Evolutionary conservation across 1,140 invertebrate species (phyloP), one percentile per base, ranked within the genome.

Genomic region (Temnothorax nylanderi): DNA sequence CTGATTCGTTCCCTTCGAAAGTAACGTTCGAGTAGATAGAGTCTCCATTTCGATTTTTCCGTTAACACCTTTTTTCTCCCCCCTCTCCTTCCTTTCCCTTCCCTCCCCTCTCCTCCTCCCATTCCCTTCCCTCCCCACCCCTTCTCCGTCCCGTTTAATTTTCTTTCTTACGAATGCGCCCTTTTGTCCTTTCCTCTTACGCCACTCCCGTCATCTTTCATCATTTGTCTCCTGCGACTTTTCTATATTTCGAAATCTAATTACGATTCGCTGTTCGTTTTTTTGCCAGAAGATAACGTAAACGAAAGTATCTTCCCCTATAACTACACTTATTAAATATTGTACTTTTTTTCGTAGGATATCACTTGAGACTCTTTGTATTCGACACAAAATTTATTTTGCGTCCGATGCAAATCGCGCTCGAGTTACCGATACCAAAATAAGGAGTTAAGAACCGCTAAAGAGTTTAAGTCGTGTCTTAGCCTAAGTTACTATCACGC

Each of bases 391-490:
- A 85, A 49, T 49, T 34, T 0, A 0, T 81, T 81, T 44, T 44
- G 77, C 47, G 77, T 69, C 77, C 32, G 21, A 81, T 69, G 41
- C 13, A 69, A 81, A 81, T 13, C 49, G 49, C 64, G 49, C 49
- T 81, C 76, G 32, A 41, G 16, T 21, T 34, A 26, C n/a, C 16
- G 75, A 47, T 44, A 84, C 26, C 26, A 84, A 84, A 82, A 81
- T 62, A 56, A 75, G 67, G 18, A 74, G 44, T n/a, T 44, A 65
- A 37, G 65, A 76, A 82, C 41, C 41, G 21, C 58, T 75, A 62
- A 64, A 85, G 58, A 85, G 47, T 88, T 89, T 89, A 89, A 81
- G 74, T 47, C 78, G 77, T 85, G 74, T 88, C 87, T 89, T 87
- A 89, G 75, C 69, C 37, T 81, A 88, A 67, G 60, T 88, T 89